A percentile compares a stretch with the other conserved stretches of the same genome.
phyloP scores from a whole-genome alignment of 2,113 vertebrate genomes.

The Gallinago undulata region DNA sequence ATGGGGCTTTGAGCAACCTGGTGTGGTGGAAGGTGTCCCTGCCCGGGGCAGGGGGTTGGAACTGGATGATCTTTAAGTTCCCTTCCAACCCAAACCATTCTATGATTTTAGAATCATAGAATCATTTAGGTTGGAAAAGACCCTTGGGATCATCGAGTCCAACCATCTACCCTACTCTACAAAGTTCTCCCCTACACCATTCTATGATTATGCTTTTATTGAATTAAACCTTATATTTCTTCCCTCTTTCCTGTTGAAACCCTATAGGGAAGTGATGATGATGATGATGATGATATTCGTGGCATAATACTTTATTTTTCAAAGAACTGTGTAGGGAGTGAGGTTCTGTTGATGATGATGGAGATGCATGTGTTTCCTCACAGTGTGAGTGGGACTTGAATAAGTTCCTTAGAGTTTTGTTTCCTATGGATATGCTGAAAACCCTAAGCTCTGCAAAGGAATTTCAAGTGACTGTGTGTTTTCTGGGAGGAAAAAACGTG shows the following conservation, averaged over 20 bases:
- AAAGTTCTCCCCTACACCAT: too few relatives aligned
- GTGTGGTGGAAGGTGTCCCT: too few relatives aligned
- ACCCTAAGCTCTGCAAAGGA: not conserved
- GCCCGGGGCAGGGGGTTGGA: too few relatives aligned
- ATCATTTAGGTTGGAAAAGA: too few relatives aligned
- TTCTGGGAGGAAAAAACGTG: not conserved
- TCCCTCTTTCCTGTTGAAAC: not conserved
- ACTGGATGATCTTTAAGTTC: too few relatives aligned
- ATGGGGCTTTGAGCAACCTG: too few relatives aligned
- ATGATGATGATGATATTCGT: not conserved
- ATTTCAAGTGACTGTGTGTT: not conserved
- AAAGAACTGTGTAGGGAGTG: rapidly evolving
- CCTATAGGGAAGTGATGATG: not conserved
- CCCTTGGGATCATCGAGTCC: too few relatives aligned
- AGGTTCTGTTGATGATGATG: not conserved
- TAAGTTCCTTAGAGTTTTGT: not conserved
- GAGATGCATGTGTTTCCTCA: not conserved
- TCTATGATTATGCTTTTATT: not conserved
- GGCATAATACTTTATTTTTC: not conserved
- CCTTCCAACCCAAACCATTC: too few relatives aligned
- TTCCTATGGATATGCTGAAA: not conserved
- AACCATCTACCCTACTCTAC: too few relatives aligned
- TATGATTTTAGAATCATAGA: too few relatives aligned
- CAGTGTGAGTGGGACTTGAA: not conserved
- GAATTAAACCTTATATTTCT: not conserved